Evolutionary conservation across 2,888 invertebrate genomes (phyloP), one percentile per base, ranked within the genome.

Genomic region (Drosophila picticornis): DNA sequence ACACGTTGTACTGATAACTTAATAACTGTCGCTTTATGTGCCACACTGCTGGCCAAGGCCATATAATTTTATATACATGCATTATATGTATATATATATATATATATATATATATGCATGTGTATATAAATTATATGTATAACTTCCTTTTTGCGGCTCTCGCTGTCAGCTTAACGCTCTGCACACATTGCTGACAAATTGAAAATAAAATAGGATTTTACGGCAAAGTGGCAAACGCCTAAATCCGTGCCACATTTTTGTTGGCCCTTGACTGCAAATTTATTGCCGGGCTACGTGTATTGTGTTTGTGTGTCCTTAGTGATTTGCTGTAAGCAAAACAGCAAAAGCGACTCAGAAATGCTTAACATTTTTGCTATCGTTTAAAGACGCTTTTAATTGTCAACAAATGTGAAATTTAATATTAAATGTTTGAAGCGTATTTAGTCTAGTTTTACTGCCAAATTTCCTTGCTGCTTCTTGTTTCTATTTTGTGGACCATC

Each of bases 151-250:
- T 29, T 13, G 29, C 34, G 13, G 27, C 46, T 22, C 38, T 48
- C 13, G 58, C 76, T 74, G 80, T 80, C 80, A 73, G 80, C 80
- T 80, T 80, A 76, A 64, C 60, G 70, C 75, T 65, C 53, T 25
- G 29, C 60, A 38, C 57, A 58, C 67, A 50, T 43, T 50, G 61
- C 71, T 84, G 85, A 83, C 88, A 85, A 88, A 85, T 85, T 88
- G 83, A 83, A 85, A 85, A 85, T 88, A 88, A 88, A 85, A 83
- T 88, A 74, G 81, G 81, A 88, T 88, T 88, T 87, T 76, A 83
- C 80, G 76, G 75, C 73, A 70, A 79, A 74, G 77, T 75, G 77
- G 83, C 75, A 75, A 80, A 80, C 63, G 77, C 79, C 79, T 69
- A 80, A 82, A 77, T 72, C 71, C 72, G 52, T 64, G 75, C 66